These are phyloP conservation scores for Galbula dea DNA, from an alignment of 2,113 vertebrate species.

Conservation along the genomic window DNA sequence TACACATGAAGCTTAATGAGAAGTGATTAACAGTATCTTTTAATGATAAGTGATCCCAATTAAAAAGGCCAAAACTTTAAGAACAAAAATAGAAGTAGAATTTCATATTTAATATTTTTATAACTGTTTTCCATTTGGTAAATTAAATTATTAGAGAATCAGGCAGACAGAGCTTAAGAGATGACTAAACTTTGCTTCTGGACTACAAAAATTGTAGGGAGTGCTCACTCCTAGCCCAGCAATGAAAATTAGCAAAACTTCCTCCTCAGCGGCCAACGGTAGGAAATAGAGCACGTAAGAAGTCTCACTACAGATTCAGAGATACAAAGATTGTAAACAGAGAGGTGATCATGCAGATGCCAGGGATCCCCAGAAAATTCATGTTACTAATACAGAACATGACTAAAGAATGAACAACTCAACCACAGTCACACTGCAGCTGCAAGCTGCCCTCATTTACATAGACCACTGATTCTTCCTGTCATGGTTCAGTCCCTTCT, in stretches of 20 bases:
- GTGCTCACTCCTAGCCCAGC: neutral
- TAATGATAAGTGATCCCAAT: neutral
- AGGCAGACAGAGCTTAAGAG: neutral
- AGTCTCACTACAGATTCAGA: neutral
- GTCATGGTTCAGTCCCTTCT: neutral
- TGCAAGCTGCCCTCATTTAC: neutral
- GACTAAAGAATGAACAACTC: neutral
- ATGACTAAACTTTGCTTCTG: neutral
- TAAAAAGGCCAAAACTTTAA: neutral
- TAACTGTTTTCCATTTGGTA: neutral
- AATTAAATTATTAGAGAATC: neutral
- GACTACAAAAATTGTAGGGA: neutral
- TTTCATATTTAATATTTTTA: neutral
- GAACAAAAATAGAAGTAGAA: neutral
- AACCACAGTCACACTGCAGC: neutral
- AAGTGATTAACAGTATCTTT: neutral
- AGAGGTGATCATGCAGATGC: accelerated
- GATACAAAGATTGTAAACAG: neutral
- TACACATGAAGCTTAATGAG: neutral
- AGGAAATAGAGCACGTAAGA: neutral
- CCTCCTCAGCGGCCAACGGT: neutral
- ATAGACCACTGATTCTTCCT: neutral
- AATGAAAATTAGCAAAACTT: neutral
- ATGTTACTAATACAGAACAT: neutral
- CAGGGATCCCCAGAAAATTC: neutral